Evolutionary conservation across 2,797 vertebrate genomes (phyloP), one percentile per base, ranked within the genome.

Genomic region (Rachycentron canadum): DNA sequence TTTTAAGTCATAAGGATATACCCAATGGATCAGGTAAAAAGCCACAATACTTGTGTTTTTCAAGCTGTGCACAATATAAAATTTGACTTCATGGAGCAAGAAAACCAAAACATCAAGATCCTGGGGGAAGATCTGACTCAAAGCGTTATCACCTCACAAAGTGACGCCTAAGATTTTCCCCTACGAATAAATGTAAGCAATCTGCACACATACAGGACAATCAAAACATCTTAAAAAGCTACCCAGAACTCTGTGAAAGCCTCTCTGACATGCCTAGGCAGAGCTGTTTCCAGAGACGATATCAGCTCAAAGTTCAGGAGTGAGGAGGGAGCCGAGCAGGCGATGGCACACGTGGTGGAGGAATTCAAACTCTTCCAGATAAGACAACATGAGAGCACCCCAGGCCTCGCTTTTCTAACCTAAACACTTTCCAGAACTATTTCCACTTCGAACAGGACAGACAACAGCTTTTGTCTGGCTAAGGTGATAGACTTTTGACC

Each of bases 341-440:
- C 73, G 79, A 91, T 80, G 89, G 91, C 84, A 86, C 85, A 89
- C 76, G 65, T 78, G 83, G 79, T 78, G 83, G 79, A 93, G 91
- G 92, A 95, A 95, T 93, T 92, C 89, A 79, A 89, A 81, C 84
- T 86, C 82, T 72, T 76, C 30, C 69, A 85, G 83, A 92, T 92
- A 90, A 88, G 79, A 81, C 28, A 28, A 86, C 83, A 89, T 89
- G 70, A 93, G 93, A 90, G 82, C 36, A 56, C 77, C 69, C 66
- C 64, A n/a, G 78, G 86, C 86, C 71, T 74, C 77, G 50, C 57
- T 82, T 79, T 87, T 81, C 61, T 53, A 53, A 63, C 75, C 62
- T 49, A 76, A 73, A 83, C 38, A n/a, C 76, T 89, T 86, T 74
- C 55, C 58, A 65, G 52, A 81, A 70, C 55, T 64, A 62, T 83